Evolutionary conservation across 2,888 invertebrate genomes (phyloP).

Genomic region (Phrixothrix hirtus): DNA sequence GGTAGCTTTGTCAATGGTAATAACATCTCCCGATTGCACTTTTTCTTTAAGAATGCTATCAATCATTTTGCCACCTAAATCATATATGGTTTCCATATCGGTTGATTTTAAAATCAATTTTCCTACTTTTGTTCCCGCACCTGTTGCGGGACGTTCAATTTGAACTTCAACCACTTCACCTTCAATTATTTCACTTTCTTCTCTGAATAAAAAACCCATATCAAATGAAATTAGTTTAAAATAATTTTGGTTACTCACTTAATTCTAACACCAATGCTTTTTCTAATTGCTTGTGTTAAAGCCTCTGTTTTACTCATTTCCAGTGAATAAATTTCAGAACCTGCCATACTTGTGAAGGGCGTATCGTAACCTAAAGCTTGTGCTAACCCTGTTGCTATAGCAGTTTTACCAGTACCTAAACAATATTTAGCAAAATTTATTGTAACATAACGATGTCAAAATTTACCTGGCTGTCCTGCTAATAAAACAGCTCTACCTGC

Average conservation of each 20-base stretch:
- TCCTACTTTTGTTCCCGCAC: slow-evolving; percentile 84
- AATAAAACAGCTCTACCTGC: slow-evolving; percentile 93
- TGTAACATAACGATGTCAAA: background rate
- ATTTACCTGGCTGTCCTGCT: slow-evolving; percentile 89
- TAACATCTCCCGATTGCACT: slow-evolving; percentile 93
- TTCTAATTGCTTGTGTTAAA: slow-evolving; percentile 92
- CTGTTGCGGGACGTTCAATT: slow-evolving; percentile 92
- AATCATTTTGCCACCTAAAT: slow-evolving; percentile 97
- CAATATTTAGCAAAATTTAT: background rate
- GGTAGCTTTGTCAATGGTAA: slow-evolving; percentile 98
- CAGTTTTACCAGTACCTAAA: slow-evolving; percentile 85
- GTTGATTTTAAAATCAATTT: slow-evolving; percentile 97
- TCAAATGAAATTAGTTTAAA: background rate
- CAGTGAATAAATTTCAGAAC: slow-evolving; percentile 96
- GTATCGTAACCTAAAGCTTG: slow-evolving; percentile 93
- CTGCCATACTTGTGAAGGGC: slow-evolving; percentile 98
- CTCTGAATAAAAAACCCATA: slow-evolving; percentile 61
- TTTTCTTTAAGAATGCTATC: slow-evolving; percentile 95
- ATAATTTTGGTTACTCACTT: slow-evolving; percentile 43
- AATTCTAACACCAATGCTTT: slow-evolving; percentile 91
- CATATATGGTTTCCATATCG: slow-evolving; percentile 99
- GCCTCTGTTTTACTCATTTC: slow-evolving; percentile 99
- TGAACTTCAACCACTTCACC: slow-evolving; percentile 98
- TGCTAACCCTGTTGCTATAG: slow-evolving; percentile 96
- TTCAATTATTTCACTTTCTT: slow-evolving; percentile 98